Conservation (phyloP, 2,797 vertebrate genomes). For the Alauda arvensis region DNA sequence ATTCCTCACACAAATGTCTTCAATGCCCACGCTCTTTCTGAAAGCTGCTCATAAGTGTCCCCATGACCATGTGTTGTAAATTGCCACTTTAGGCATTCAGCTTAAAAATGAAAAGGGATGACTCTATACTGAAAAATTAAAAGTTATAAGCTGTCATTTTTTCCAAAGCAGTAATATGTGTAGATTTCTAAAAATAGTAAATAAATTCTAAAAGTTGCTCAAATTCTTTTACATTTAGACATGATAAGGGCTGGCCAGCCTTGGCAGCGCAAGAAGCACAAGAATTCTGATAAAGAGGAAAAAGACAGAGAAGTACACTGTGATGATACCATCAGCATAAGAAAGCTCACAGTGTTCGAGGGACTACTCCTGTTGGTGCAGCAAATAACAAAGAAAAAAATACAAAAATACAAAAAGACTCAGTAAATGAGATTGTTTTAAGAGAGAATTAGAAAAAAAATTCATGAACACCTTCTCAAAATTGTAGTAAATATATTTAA, state of each 20-base stretch:
- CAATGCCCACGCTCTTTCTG: neutral
- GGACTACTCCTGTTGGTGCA: neutral
- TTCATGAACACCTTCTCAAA: neutral
- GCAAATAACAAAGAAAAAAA: neutral
- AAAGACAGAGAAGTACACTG: neutral
- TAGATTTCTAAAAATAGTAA: neutral
- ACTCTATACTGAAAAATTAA: neutral
- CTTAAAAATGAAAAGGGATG: neutral
- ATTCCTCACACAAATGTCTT: neutral
- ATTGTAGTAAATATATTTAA: neutral
- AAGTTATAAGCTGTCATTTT: neutral
- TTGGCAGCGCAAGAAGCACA: neutral
- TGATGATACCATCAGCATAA: accelerated
- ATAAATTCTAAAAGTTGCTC: neutral
- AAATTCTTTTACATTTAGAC: neutral
- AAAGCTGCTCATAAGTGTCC: neutral
- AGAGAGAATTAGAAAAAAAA: neutral
- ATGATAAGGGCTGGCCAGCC: neutral
- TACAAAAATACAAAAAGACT: neutral
- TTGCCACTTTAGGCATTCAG: neutral
- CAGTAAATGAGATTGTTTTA: neutral
- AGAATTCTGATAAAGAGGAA: neutral
- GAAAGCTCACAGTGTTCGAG: neutral
- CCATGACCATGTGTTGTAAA: neutral
- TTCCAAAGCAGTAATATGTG: neutral